These are phyloP conservation scores for Ceyx cyanopectus DNA, from an alignment of 2,113 vertebrate species.

Conservation along the genomic window DNA sequence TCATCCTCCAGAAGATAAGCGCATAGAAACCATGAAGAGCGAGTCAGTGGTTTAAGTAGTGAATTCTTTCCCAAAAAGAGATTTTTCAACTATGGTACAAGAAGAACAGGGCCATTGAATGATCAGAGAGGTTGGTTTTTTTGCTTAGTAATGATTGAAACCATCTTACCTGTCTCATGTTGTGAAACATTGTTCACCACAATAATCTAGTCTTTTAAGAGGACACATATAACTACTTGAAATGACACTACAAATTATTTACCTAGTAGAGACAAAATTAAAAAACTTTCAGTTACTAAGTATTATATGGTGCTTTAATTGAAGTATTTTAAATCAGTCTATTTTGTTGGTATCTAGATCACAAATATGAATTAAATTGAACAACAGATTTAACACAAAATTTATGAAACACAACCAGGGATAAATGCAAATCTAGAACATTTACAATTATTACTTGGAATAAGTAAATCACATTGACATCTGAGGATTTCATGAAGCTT, in stretches of 20 bases:
- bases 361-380: neutral
- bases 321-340: neutral
- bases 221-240: neutral
- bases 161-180: neutral
- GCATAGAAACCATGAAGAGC: neutral
- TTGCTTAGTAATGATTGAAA: slow-evolving; percentile 46
- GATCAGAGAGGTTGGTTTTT: neutral
- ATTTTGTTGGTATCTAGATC: neutral
- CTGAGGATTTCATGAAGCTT: neutral
- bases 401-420: neutral
- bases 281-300: neutral
- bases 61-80: neutral
- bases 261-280: neutral
- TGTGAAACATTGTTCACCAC: neutral
- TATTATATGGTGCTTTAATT: neutral
- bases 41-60: neutral
- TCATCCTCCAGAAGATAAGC: neutral
- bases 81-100: neutral
- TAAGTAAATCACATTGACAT: neutral
- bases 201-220: neutral
- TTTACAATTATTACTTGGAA: neutral
- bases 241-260: neutral
- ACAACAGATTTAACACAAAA: neutral
- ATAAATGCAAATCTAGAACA: neutral
- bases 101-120: neutral